Evolutionary conservation across 2,113 vertebrate genomes (phyloP), one percentile per base, ranked within the genome.

Genomic region (Recurvirostra avosetta): DNA sequence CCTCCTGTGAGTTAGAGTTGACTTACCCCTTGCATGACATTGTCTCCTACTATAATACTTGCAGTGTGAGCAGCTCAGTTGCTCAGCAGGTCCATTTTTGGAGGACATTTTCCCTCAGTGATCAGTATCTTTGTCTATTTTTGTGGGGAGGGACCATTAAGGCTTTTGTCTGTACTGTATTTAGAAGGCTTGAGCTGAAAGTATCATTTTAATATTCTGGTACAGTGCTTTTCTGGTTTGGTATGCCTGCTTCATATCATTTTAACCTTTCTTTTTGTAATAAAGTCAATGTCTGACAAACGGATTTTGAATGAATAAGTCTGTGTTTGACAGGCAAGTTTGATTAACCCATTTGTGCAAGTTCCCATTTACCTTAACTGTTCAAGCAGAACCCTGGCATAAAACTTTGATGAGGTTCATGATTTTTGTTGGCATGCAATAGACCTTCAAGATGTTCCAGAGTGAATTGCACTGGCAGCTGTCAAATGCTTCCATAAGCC

Each of bases 361-460:
- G 52, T 50, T 96, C 72, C 83, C 61, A 84, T 89, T 92, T 86
- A 86, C 76, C 63, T 86, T 89, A 94, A 87, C 80, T 75, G 29
- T 84, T 96, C 86, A 96, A 91, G 93, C 83, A 96, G 86, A 96
- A 94, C 94, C n/a, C 89, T 81, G 76, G 29, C 52, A 77, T 91
- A 92, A 91, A 92, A 84, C 52, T 92, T 89, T 78, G 83, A 95
- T 92, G 80, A 91, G 63, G 91, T 87, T 94, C 89, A 96, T 96
- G 92, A 91, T 67, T 94, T 96, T 86, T 95, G 50, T 84, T 96
- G 93, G 80, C 86, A 89, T 74, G 91, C 76, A 89, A 74, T 81
- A 95, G 89, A 85, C 93, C 76, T 95, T 92, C 94, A 96, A 55
- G 89, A 22, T 92, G 80, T 84, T 96, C 68, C 36, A 55, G 78